These are phyloP conservation scores for Xestia sexstrigata DNA, from an alignment of 2,888 invertebrate species.

Conservation along the genomic window DNA sequence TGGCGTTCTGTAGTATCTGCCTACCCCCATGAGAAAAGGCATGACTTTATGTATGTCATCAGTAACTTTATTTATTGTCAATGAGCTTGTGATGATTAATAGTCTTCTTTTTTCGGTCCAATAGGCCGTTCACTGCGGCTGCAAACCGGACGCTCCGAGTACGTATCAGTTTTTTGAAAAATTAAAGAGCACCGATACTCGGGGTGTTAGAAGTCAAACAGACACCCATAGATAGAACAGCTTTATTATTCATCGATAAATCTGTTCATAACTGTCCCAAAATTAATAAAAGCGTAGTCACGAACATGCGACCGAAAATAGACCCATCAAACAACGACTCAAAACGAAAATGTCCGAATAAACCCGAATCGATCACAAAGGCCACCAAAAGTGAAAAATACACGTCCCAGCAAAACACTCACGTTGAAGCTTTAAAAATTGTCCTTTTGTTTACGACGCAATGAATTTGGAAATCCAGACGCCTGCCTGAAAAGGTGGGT, in stretches of 20 bases:
- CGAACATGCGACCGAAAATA: constrained; percentile 3
- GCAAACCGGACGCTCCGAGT: background rate
- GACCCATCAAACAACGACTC: constrained; percentile 10
- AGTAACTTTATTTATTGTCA: background rate
- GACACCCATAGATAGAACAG: background rate
- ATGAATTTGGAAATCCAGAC: constrained; percentile 85
- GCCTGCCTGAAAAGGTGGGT: constrained; percentile 81
- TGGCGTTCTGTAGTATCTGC: background rate
- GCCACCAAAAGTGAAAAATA: constrained; percentile 70
- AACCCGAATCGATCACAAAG: constrained; percentile 62
- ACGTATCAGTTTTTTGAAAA: background rate
- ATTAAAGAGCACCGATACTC: background rate
- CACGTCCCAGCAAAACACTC: constrained; percentile 68
- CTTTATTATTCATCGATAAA: background rate
- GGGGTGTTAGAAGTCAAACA: background rate
- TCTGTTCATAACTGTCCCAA: background rate
- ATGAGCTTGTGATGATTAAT: background rate
- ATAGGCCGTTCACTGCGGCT: background rate
- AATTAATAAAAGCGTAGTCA: background rate
- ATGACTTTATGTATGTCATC: too few species aligned
- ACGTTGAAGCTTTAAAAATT: constrained; percentile 79
- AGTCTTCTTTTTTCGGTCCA: background rate
- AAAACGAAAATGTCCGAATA: constrained; percentile 42
- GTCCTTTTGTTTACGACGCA: constrained; percentile 85
- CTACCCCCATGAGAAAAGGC: too few species aligned